These are phyloP conservation scores for Alentia gelatinosa DNA, from an alignment of 2,888 invertebrate genomes.

Conservation along the genomic window DNA sequence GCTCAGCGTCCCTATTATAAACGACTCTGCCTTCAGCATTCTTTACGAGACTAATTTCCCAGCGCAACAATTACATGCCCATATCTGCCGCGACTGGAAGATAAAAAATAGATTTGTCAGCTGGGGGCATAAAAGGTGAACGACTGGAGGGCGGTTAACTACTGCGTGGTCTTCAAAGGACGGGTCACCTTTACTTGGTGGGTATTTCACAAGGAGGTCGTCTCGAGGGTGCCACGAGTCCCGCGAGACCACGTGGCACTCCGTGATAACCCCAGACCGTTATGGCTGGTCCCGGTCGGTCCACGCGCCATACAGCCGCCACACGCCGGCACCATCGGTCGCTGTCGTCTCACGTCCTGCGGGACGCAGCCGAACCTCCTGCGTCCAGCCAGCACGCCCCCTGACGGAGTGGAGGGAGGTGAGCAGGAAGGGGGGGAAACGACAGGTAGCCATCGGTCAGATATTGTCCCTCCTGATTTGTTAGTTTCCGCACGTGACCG, in stretches of 20 bases:
- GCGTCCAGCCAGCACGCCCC: not conserved
- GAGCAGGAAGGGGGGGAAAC: not conserved
- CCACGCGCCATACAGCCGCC: not conserved
- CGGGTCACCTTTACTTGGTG: not conserved
- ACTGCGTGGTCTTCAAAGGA: not conserved
- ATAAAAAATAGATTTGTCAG: not conserved
- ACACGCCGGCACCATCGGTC: not conserved
- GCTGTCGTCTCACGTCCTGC: not conserved
- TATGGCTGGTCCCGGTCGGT: not conserved
- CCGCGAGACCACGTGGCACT: not conserved
- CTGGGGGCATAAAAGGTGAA: not conserved
- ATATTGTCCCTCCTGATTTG: not conserved
- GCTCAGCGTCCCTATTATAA: not conserved
- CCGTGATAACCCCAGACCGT: not conserved
- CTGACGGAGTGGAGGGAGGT: not conserved
- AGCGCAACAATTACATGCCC: not conserved
- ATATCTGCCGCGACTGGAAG: not conserved
- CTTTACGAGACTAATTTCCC: conserved; percentile 2
- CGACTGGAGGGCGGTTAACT: not conserved
- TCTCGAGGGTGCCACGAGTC: not conserved
- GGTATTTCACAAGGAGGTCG: not conserved
- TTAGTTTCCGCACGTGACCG: not conserved
- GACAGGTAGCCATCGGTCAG: conserved; percentile 40
- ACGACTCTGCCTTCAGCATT: not conserved
- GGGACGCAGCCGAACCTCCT: not conserved